A percentile compares a stretch with the other conserved stretches of the same genome.
Evolutionary conservation across 2,888 invertebrate genomes (phyloP).

Genomic region (Hylaea fasciaria): DNA sequence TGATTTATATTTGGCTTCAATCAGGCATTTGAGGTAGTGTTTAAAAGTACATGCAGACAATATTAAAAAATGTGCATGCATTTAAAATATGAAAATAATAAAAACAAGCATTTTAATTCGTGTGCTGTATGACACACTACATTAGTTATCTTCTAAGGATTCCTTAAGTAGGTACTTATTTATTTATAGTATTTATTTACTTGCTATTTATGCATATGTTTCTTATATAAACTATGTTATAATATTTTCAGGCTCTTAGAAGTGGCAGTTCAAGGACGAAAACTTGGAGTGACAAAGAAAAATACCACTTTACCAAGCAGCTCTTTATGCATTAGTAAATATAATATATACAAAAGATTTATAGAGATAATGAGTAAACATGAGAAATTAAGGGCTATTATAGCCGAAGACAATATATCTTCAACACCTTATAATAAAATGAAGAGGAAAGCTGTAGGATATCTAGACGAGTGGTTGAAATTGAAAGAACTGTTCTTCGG

Average conservation of each 20-base stretch:
- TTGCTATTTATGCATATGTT: too few relatives aligned
- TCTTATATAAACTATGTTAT: not conserved
- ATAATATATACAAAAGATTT: conserved; percentile 80
- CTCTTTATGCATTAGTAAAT: conserved; percentile 83
- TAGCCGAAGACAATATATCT: conserved; percentile 43
- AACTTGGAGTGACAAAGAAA: conserved; percentile 91
- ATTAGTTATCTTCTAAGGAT: too few relatives aligned
- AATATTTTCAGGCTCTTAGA: conserved; percentile 85
- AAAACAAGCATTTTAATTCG: too few relatives aligned
- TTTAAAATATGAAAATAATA: too few relatives aligned
- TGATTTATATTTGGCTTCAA: too few relatives aligned
- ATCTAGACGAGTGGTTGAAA: conserved; percentile 66
- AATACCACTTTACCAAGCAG: conserved; percentile 66
- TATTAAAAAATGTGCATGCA: too few relatives aligned
- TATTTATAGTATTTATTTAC: too few relatives aligned
- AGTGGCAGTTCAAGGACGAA: conserved; percentile 91
- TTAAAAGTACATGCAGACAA: too few relatives aligned
- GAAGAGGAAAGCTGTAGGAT: conserved; percentile 65
- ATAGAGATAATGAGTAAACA: conserved; percentile 64
- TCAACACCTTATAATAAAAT: conserved; percentile 68
- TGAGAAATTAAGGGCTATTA: conserved; percentile 50
- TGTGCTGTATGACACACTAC: too few relatives aligned
- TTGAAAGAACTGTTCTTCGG: conserved; percentile 79
- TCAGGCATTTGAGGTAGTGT: too few relatives aligned
- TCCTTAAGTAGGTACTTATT: too few relatives aligned